phyloP scores from a whole-genome alignment of 2,113 vertebrate species.

The Mola mola region DNA sequence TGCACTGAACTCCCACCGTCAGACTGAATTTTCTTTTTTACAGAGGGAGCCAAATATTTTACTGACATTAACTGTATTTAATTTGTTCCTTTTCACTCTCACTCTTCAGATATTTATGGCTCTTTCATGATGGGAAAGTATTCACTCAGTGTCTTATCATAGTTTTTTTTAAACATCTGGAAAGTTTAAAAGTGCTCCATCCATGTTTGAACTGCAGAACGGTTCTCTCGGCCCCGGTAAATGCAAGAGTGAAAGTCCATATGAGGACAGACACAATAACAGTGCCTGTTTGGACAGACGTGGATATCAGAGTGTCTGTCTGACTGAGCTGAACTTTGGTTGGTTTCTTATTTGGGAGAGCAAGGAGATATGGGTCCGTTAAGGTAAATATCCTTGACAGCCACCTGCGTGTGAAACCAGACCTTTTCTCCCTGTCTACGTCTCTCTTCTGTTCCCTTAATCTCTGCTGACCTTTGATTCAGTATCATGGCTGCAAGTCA shows the following conservation, averaged over 20 bases:
- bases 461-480: constrained; percentile 66
- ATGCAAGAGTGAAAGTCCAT: constrained; percentile 60
- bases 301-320: constrained; percentile 55
- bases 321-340: constrained; percentile 65
- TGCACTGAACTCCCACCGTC: not conserved
- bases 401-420: constrained; percentile 74
- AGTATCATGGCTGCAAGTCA: constrained; percentile 38
- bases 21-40: constrained; percentile 25
- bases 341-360: constrained; percentile 69
- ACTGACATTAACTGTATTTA: constrained; percentile 20
- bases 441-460: constrained; percentile 45
- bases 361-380: constrained; percentile 46
- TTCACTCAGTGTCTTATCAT: not conserved
- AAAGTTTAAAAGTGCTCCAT: constrained; percentile 15
- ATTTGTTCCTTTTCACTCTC: constrained; percentile 4
- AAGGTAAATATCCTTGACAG: constrained; percentile 74
- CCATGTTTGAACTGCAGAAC: constrained; percentile 19
- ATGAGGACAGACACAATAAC: constrained; percentile 62
- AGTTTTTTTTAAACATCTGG: constrained; percentile 32
- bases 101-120: not conserved
- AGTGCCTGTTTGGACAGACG: constrained; percentile 57
- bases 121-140: not conserved
- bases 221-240: constrained; percentile 16
- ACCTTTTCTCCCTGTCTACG: constrained; percentile 46
- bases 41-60: constrained; percentile 36